A percentile compares a stretch with the other conserved stretches of the same genome.
These are phyloP conservation scores for Rhyzopertha dominica DNA, from an alignment of 1,140 invertebrate species.

Conservation along the genomic window DNA sequence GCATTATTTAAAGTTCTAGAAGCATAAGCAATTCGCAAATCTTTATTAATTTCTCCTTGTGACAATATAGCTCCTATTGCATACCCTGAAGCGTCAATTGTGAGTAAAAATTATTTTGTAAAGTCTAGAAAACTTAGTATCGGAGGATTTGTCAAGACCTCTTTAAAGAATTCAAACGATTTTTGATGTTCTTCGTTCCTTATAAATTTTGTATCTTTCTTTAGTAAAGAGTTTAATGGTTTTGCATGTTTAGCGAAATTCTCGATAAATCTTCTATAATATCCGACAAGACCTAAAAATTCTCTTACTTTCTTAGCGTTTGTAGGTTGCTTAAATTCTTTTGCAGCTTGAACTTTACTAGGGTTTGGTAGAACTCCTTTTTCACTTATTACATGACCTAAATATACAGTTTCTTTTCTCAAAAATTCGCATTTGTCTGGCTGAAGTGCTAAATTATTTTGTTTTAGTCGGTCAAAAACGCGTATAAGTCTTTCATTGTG, in stretches of 20 bases:
- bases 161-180: slow-evolving; percentile 14
- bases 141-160: slow-evolving; percentile 7
- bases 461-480: slow-evolving; percentile 14
- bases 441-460: slow-evolving; percentile 21
- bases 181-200: slow-evolving; percentile 1
- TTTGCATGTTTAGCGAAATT: slow-evolving; percentile 37
- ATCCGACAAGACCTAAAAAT: slow-evolving; percentile 45
- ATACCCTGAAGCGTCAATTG: slow-evolving; percentile 22
- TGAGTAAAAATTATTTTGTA: slow-evolving; percentile 25
- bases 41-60: slow-evolving; percentile 20
- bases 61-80: slow-evolving; percentile 24
- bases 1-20: slow-evolving; percentile 44
- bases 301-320: slow-evolving; percentile 41
- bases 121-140: slow-evolving; percentile 32
- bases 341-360: slow-evolving; percentile 38
- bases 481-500: slow-evolving; percentile 10
- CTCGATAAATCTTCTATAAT: slow-evolving; percentile 46
- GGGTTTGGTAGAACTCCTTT: slow-evolving; percentile 44
- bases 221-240: slow-evolving; percentile 33
- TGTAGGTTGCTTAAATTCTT: slow-evolving; percentile 41
- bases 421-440: slow-evolving; percentile 37
- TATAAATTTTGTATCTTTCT: slow-evolving; percentile 13
- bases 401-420: slow-evolving; percentile 42
- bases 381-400: slow-evolving; percentile 44
- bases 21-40: slow-evolving; percentile 41